These are phyloP conservation scores for Macaria notata DNA, from an alignment of 2,888 invertebrate genomes.

Conservation along the genomic window DNA sequence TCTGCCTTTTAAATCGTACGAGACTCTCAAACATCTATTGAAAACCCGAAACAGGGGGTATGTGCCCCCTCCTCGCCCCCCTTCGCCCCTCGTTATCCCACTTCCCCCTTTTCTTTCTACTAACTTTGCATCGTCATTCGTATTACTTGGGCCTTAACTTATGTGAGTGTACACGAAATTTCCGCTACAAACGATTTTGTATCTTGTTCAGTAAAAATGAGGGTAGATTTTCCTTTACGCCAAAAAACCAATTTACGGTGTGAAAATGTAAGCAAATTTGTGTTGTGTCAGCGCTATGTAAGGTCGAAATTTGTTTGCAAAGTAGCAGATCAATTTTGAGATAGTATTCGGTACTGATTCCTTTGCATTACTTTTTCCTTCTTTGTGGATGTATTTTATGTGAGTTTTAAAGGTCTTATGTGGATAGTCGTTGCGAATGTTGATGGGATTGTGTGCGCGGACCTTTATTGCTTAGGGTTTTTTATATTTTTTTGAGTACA, in stretches of 20 bases:
- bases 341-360: slow-evolving; percentile 80
- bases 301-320: slow-evolving; percentile 42
- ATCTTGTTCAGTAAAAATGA: slow-evolving; percentile 33
- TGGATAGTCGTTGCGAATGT: slow-evolving; percentile 58
- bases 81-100: slow-evolving; percentile 66
- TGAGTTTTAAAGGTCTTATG: slow-evolving; percentile 75
- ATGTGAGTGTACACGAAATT: slow-evolving; percentile 68
- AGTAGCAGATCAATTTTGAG: slow-evolving; percentile 73
- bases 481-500: neutral
- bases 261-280: slow-evolving; percentile 13
- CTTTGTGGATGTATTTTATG: slow-evolving; percentile 79
- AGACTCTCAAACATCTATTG: slow-evolving; percentile 79
- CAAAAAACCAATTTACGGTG: slow-evolving; percentile 35
- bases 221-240: slow-evolving; percentile 33
- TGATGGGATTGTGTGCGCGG: slow-evolving; percentile 33
- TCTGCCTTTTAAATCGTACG: slow-evolving; percentile 69
- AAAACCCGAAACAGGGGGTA: slow-evolving; percentile 79
- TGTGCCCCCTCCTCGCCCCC: slow-evolving; percentile 36
- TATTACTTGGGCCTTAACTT: slow-evolving; percentile 81
- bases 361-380: slow-evolving; percentile 80
- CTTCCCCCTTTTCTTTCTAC: slow-evolving; percentile 78
- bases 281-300: slow-evolving; percentile 25
- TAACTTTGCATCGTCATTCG: slow-evolving; percentile 81
- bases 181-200: slow-evolving; percentile 42
- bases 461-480: slow-evolving; percentile 37